Evolutionary conservation across 2,113 vertebrate species (phyloP), one percentile per base, ranked within the genome.

Genomic region (Tricholaema leucomelas): DNA sequence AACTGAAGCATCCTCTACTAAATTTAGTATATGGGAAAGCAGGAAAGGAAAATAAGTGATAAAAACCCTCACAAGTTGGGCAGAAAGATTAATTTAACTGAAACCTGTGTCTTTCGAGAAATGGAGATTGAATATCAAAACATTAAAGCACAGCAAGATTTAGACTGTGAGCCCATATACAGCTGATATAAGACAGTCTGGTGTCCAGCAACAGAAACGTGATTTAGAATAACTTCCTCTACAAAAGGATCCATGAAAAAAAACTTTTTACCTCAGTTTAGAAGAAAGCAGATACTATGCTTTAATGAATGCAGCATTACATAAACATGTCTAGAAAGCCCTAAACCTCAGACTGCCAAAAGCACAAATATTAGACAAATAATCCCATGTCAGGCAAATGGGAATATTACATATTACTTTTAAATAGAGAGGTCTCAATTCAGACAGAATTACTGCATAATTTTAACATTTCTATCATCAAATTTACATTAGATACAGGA

Each of bases 51-150:
- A 89, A 95, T 54, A 64, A 55, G 38, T 36, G 44, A 69, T 63
- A 67, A 88, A 85, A 30, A 10, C 0, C 0, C 3, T 23, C n/a
- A 33, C 5, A 38, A 81, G n/a, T 58, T 88, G 55, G 42, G 50
- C 44, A 88, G 85, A 84, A 96, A 86, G 52, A 94, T 81, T 77
- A 90, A 63, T 27, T 80, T 78, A 92, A 79, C 40, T 71, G 63
- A 65, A 85, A 96, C 79, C 50, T 46, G n/a, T 5, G 15, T 88
- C 81, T 85, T 92, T 23, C 76, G 23, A 83, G 90, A 66, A 94
- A 80, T 15, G 44, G 74, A 85, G 73, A 94, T 15, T 72, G 82
- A 84, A 84, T 83, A 85, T 59, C 33, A 58, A 83, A 90, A 92
- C 59, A 87, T 52, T 81, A 72, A 85, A 92, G 60, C 54, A 64